phyloP scores from a whole-genome alignment of 2,888 invertebrate genomes.

The Amphipoea oculea region DNA sequence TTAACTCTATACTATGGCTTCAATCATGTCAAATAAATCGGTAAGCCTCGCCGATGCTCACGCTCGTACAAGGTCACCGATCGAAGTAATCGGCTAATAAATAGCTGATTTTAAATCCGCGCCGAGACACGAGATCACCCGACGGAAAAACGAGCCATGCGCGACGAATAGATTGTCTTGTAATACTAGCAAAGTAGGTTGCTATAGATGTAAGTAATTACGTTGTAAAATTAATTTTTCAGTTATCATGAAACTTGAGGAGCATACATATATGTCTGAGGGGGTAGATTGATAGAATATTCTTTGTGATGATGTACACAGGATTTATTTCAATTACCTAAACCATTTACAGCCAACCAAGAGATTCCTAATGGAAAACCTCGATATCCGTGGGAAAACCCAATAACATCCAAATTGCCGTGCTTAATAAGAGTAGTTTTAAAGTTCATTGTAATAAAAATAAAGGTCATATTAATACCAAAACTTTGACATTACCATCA shows the following conservation, averaged over 20 bases:
- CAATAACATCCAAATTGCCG: neutral
- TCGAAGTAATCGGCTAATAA: slow-evolving; percentile 34
- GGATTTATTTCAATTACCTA: neutral
- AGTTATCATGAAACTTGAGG: neutral
- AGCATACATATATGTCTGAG: neutral
- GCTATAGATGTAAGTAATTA: neutral
- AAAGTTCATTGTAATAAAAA: neutral
- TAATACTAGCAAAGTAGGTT: slow-evolving; percentile 14
- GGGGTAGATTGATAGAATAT: neutral
- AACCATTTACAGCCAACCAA: neutral
- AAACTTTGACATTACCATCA: neutral
- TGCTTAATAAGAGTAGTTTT: neutral
- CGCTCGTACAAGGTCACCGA: slow-evolving; percentile 34
- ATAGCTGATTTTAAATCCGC: slow-evolving; percentile 42
- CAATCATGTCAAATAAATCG: slow-evolving; percentile 40
- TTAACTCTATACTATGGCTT: slow-evolving; percentile 39
- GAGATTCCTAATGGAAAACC: neutral
- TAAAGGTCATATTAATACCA: neutral
- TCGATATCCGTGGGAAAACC: no score
- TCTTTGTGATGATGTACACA: no score
- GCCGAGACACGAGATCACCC: slow-evolving; percentile 26
- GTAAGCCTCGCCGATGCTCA: slow-evolving; percentile 30
- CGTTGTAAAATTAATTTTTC: neutral
- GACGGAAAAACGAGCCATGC: slow-evolving; percentile 35
- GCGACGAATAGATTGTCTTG: slow-evolving; percentile 28